phyloP scores from a whole-genome alignment of 2,797 vertebrate genomes.

The Sardinella longiceps region DNA sequence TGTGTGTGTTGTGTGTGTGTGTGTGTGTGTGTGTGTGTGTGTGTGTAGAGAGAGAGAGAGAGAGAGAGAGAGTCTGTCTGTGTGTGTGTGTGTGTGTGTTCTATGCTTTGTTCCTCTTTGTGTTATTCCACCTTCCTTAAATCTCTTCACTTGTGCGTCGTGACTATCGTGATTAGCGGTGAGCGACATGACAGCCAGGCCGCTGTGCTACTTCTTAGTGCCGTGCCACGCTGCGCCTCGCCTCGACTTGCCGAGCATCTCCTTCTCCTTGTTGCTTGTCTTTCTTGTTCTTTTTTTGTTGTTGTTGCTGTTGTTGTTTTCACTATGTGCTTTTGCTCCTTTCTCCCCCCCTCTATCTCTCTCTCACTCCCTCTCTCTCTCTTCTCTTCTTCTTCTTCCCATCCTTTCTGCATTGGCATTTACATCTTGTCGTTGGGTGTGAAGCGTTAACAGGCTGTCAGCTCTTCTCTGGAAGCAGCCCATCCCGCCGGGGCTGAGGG shows the following conservation, averaged over 20 bases:
- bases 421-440: slow-evolving; percentile 40
- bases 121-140: background rate
- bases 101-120: background rate
- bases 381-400: no score
- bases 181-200: background rate
- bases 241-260: background rate
- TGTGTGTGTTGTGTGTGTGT: no score
- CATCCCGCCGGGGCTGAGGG: background rate
- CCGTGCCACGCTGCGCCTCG: no score
- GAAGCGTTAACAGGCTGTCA: slow-evolving; percentile 49
- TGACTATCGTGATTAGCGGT: background rate
- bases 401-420: slow-evolving; percentile 43
- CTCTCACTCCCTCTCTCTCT: background rate
- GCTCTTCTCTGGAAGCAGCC: slow-evolving; percentile 31
- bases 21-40: background rate
- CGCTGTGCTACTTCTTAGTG: background rate
- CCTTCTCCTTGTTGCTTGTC: background rate
- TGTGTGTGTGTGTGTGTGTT: background rate
- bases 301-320: background rate
- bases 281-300: slow-evolving; percentile 2
- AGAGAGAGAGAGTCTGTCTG: no score
- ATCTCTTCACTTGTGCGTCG: background rate
- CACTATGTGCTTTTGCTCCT: background rate
- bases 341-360: background rate
- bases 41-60: no score